Percentiles rank a stretch among this genome's conserved stretches.
phyloP scores from a whole-genome alignment of 2,888 invertebrate genomes.

The Bugula neritina region DNA sequence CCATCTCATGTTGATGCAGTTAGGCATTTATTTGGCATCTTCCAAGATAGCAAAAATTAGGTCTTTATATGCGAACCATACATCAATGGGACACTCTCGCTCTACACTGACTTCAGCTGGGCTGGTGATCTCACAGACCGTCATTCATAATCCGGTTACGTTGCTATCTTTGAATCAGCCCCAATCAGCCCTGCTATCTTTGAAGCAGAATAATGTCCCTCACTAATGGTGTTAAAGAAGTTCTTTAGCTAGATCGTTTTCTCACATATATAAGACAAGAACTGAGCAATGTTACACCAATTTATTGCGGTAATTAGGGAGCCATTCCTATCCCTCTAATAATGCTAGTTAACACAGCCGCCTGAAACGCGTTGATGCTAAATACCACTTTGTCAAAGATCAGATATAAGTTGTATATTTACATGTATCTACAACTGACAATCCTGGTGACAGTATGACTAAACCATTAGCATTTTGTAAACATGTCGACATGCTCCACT shows the following conservation, averaged over 20 bases:
- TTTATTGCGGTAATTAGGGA: neutral
- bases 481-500: no score
- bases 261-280: neutral
- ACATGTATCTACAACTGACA: no score
- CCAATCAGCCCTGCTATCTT: neutral
- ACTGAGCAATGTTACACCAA: neutral
- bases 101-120: slow-evolving; percentile 5
- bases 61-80: neutral
- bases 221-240: neutral
- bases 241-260: neutral
- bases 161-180: neutral
- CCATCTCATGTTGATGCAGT: neutral
- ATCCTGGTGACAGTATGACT: no score
- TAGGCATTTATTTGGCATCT: neutral
- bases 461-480: no score
- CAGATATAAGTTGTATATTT: no score
- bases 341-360: neutral
- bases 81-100: neutral
- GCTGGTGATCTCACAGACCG: neutral
- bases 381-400: no score
- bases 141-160: neutral
- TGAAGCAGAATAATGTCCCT: neutral
- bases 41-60: neutral
- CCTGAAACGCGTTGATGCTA: neutral
- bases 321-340: neutral